Conservation (phyloP, 2,797 vertebrate species). For the Neosilurus mollespiculum region DNA sequence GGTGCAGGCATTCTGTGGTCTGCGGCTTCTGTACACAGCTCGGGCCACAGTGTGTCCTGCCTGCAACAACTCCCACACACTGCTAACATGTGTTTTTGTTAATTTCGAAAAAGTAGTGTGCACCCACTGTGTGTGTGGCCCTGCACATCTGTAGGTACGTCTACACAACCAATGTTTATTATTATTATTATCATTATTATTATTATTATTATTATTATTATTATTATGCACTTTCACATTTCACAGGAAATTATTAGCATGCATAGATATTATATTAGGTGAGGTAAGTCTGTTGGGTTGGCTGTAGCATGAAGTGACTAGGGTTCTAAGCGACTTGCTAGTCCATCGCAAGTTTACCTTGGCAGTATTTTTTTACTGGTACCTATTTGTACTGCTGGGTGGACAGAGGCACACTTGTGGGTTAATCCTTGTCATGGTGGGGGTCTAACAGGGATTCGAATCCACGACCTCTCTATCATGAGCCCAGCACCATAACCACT, state of each 20-base stretch:
- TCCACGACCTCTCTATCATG: too few species aligned
- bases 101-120: neutral
- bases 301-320: too few species aligned
- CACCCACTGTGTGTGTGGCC: constrained; percentile 9
- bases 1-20: constrained; percentile 60
- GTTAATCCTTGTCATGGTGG: too few species aligned
- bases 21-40: constrained; percentile 66
- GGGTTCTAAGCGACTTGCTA: too few species aligned
- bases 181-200: neutral
- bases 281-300: too few species aligned
- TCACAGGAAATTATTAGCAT: neutral
- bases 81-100: constrained; percentile 39
- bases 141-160: neutral
- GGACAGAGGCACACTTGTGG: too few species aligned
- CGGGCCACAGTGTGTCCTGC: constrained; percentile 62
- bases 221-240: neutral
- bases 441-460: too few species aligned
- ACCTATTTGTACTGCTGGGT: too few species aligned
- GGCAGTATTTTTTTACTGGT: too few species aligned
- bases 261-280: neutral
- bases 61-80: constrained; percentile 59
- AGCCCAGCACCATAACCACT: too few species aligned
- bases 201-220: constrained; percentile 15
- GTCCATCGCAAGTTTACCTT: too few species aligned
- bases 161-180: constrained; percentile 40